Conservation (phyloP, 2,113 vertebrate species). For the Desmodus rotundus region DNA sequence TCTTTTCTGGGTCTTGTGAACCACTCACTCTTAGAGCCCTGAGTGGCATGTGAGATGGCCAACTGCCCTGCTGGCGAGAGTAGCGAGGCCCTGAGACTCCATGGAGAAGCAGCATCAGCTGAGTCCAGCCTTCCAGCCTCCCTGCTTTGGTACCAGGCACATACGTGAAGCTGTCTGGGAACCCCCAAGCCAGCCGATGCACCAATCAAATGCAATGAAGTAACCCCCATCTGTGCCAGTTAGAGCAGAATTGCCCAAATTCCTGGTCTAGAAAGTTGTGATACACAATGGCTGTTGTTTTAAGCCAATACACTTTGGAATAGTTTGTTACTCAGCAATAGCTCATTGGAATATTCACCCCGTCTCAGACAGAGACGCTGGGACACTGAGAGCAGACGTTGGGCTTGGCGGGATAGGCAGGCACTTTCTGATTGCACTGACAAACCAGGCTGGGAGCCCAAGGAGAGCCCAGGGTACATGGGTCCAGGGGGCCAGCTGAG, state of each 20-base stretch:
- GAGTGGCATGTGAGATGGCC: not conserved
- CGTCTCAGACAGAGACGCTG: not conserved
- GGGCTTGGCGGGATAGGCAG: not conserved
- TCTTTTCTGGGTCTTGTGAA: not conserved
- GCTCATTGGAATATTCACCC: not conserved
- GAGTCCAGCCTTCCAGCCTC: not conserved
- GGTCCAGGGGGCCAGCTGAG: not conserved
- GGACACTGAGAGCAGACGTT: not conserved
- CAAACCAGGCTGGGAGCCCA: not conserved
- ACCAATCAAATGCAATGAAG: not conserved
- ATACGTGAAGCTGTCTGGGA: not conserved
- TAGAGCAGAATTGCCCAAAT: not conserved
- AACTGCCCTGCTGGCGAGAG: not conserved
- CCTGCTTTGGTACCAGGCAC: not conserved
- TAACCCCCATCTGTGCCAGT: not conserved
- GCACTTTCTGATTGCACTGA: not conserved
- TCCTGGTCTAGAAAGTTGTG: not conserved
- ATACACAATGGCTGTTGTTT: not conserved
- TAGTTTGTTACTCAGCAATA: not conserved
- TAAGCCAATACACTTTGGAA: not conserved
- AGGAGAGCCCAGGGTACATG: not conserved
- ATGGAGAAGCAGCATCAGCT: not conserved
- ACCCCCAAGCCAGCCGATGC: too few relatives aligned
- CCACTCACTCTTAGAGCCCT: not conserved
- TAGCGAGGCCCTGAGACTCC: not conserved